phyloP scores from a whole-genome alignment of 2,113 vertebrate genomes.

The Charina bottae region DNA sequence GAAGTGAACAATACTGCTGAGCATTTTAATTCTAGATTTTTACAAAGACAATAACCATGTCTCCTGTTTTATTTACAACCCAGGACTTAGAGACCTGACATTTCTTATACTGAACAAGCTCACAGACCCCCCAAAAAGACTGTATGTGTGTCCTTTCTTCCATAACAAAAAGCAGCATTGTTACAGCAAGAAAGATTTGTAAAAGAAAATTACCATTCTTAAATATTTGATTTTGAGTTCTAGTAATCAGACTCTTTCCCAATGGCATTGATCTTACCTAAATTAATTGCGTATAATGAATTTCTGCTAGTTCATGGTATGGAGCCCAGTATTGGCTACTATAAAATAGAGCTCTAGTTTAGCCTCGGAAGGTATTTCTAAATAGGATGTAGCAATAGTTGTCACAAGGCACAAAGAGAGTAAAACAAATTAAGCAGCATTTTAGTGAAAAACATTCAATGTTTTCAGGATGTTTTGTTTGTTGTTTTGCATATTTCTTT shows the following conservation, averaged over 20 bases:
- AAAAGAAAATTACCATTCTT: background rate
- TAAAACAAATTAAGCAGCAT: background rate
- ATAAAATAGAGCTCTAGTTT: slow-evolving; percentile 44
- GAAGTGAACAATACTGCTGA: background rate
- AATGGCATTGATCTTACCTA: slow-evolving; percentile 19
- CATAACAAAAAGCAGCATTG: background rate
- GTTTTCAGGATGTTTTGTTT: background rate
- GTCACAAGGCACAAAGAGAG: background rate
- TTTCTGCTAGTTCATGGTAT: slow-evolving; percentile 1
- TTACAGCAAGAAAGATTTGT: background rate
- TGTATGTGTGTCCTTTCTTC: background rate
- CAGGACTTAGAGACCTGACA: background rate
- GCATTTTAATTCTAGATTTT: background rate
- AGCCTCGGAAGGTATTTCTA: slow-evolving; percentile 21
- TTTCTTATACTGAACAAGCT: background rate
- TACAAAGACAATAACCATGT: background rate
- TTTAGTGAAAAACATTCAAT: background rate
- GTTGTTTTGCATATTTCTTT: background rate
- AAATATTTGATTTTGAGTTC: slow-evolving; percentile 1
- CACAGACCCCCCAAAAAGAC: background rate
- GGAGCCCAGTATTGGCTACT: slow-evolving; percentile 23
- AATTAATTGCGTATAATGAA: background rate
- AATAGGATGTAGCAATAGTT: background rate
- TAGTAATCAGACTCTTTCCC: background rate
- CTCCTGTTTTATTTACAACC: background rate